A percentile compares a stretch with the other conserved stretches of the same genome.
phyloP scores from a whole-genome alignment of 2,797 vertebrate species.

The Botia almorhae region DNA sequence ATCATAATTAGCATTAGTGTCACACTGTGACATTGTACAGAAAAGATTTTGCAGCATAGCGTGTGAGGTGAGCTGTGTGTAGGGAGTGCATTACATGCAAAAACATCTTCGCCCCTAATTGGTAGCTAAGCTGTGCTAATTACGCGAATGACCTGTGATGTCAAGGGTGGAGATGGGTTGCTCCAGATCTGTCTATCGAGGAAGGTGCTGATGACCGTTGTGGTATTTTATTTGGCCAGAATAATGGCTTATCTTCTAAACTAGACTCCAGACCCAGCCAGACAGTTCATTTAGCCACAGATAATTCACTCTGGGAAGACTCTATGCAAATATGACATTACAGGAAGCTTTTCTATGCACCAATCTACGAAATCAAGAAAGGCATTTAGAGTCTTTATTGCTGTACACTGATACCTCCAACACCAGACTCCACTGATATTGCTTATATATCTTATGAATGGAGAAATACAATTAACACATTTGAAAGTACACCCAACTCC shows the following conservation, averaged over 20 bases:
- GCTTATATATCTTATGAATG: too few species aligned
- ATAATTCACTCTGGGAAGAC: slow-evolving; percentile 70
- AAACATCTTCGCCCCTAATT: slow-evolving; percentile 32
- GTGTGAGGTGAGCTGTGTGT: slow-evolving; percentile 9
- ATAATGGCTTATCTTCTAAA: slow-evolving; percentile 73
- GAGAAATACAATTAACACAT: background rate
- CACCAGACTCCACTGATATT: slow-evolving; percentile 11
- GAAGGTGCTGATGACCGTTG: slow-evolving; percentile 68
- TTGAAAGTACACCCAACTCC: slow-evolving; percentile 3
- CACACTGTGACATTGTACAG: slow-evolving; percentile 24
- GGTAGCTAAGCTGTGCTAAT: slow-evolving; percentile 28
- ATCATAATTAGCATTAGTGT: slow-evolving; percentile 24
- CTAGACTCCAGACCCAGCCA: slow-evolving; percentile 68
- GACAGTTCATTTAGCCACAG: slow-evolving; percentile 60
- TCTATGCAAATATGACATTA: slow-evolving; percentile 85
- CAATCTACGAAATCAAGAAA: slow-evolving; percentile 64
- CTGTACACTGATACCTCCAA: slow-evolving; percentile 16
- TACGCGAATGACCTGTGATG: slow-evolving; percentile 38
- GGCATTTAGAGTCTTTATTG: slow-evolving; percentile 39
- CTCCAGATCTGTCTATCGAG: slow-evolving; percentile 57
- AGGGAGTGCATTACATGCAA: background rate
- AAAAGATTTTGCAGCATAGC: background rate
- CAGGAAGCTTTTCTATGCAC: slow-evolving; percentile 67
- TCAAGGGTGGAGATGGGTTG: slow-evolving; percentile 54
- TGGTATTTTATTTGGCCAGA: slow-evolving; percentile 74